Conservation (phyloP, 2,113 vertebrate genomes). For the Synchiropus splendidus region DNA sequence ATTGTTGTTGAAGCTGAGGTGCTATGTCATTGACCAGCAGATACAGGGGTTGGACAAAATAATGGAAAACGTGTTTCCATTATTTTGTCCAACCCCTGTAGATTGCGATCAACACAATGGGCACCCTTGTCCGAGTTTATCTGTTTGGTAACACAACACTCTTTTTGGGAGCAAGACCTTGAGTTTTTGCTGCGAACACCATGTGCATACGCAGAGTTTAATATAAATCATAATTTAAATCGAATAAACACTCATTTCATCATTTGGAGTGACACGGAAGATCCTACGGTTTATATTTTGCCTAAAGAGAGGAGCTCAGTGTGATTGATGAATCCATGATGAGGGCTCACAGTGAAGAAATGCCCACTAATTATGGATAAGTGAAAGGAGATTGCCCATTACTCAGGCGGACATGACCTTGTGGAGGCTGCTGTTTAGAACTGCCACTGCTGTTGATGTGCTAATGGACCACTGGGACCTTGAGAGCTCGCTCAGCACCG, state of each 20-base stretch:
- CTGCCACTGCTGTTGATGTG: slow-evolving; percentile 21
- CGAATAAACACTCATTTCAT: slow-evolving; percentile 21
- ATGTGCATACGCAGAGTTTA: slow-evolving; percentile 2
- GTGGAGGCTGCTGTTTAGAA: slow-evolving; percentile 25
- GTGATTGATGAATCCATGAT: slow-evolving; percentile 6
- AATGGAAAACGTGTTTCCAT: too few relatives aligned
- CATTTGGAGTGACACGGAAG: slow-evolving; percentile 7
- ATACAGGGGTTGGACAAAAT: too few relatives aligned
- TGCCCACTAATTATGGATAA: slow-evolving; percentile 23
- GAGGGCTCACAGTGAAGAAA: slow-evolving; percentile 10
- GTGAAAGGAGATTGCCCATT: slow-evolving; percentile 15
- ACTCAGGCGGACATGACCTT: slow-evolving; percentile 18
- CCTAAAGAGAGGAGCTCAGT: slow-evolving; percentile 4
- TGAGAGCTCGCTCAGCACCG: not conserved
- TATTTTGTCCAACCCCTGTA: too few relatives aligned
- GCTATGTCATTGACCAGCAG: too few relatives aligned
- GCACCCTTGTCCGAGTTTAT: too few relatives aligned
- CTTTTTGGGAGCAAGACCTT: too few relatives aligned
- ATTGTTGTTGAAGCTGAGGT: too few relatives aligned
- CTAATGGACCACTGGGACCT: slow-evolving; percentile 4
- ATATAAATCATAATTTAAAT: slow-evolving; percentile 28
- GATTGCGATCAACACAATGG: too few relatives aligned
- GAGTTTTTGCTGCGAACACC: too few relatives aligned
- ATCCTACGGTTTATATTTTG: slow-evolving; percentile 3
- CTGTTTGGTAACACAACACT: too few relatives aligned